Conservation (phyloP, 2,113 vertebrate genomes). For the Tragulus kanchil region DNA sequence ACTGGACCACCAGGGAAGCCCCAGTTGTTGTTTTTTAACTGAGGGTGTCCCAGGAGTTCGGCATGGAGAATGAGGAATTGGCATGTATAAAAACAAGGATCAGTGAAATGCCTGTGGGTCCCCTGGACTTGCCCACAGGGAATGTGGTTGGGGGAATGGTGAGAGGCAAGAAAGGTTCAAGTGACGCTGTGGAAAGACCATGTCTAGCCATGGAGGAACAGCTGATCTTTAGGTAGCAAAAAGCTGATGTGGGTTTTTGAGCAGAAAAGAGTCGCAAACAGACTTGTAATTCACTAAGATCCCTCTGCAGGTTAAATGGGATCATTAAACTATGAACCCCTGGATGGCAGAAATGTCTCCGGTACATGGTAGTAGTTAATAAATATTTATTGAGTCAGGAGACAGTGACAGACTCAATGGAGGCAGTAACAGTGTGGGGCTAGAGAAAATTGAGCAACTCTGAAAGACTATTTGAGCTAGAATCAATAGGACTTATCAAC, state of each 20-base stretch:
- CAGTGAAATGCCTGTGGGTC: not conserved
- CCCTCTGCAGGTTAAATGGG: not conserved
- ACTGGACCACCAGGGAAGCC: no score
- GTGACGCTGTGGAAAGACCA: not conserved
- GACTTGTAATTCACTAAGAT: conserved; percentile 13
- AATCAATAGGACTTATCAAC: not conserved
- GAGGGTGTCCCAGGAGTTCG: not conserved
- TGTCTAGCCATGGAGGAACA: not conserved
- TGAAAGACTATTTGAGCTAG: not conserved
- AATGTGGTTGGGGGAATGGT: not conserved
- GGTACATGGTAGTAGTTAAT: not conserved
- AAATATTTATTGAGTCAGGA: conserved; percentile 21
- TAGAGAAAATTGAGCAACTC: not conserved
- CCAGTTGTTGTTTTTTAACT: not conserved
- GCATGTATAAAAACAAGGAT: not conserved
- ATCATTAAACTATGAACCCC: not conserved
- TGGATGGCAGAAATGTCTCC: not conserved
- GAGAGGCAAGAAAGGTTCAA: not conserved
- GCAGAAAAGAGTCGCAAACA: not conserved
- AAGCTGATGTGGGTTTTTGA: not conserved
- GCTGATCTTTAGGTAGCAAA: not conserved
- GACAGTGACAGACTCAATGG: not conserved
- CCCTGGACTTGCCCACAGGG: not conserved
- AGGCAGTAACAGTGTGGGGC: not conserved
- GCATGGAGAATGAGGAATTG: not conserved